These are phyloP conservation scores for Propithecus perrieri DNA, from an alignment of 2,797 vertebrate species.

Conservation along the genomic window DNA sequence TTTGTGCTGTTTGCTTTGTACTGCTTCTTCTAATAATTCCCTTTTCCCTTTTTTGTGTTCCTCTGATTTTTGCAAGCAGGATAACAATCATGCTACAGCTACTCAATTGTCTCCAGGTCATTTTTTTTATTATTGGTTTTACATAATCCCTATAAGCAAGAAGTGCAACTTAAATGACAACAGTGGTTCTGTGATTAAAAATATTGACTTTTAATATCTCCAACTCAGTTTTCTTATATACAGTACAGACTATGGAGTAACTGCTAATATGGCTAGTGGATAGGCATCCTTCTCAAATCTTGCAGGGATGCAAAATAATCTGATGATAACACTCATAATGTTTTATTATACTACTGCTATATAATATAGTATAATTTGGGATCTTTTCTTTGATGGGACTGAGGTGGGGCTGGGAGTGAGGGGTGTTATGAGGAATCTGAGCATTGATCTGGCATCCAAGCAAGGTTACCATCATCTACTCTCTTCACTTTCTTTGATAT, in stretches of 20 bases:
- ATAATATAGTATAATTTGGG: background rate
- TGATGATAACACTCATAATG: constrained; percentile 59
- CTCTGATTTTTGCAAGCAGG: constrained; percentile 45
- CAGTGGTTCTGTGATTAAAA: constrained; percentile 71
- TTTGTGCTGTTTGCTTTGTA: constrained; percentile 61
- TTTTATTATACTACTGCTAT: background rate
- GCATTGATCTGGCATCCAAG: background rate
- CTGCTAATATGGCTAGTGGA: constrained; percentile 56
- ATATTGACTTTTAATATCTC: constrained; percentile 67
- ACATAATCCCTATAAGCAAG: constrained; percentile 75
- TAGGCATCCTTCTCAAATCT: constrained; percentile 54
- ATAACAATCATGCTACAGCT: constrained; percentile 60
- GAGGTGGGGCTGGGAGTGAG: background rate
- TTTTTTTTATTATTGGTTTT: constrained; percentile 80
- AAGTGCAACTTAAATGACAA: constrained; percentile 62
- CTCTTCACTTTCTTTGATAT: background rate
- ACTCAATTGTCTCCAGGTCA: constrained; percentile 72
- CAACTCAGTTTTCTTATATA: constrained; percentile 67
- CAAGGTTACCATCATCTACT: background rate
- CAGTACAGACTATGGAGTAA: constrained; percentile 52
- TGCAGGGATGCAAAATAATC: constrained; percentile 55
- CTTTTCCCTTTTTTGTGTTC: constrained; percentile 18
- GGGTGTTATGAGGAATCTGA: background rate
- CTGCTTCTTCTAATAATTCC: constrained; percentile 65
- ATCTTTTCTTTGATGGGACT: background rate